A percentile compares a stretch with the other conserved stretches of the same genome.
These are phyloP conservation scores for Rhinoderma darwinii DNA, from an alignment of 2,113 vertebrate genomes.

Conservation along the genomic window DNA sequence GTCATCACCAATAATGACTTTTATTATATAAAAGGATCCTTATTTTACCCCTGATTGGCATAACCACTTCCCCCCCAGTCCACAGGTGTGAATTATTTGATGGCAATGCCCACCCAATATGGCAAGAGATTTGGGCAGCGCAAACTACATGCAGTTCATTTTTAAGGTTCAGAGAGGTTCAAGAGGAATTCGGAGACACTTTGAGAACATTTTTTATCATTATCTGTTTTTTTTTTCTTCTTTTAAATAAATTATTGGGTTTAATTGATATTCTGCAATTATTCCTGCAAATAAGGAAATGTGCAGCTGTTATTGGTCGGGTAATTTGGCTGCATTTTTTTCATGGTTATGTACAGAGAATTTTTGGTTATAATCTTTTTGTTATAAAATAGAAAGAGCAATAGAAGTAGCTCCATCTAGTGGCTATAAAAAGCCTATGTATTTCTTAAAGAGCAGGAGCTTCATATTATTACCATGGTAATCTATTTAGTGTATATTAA, in stretches of 20 bases:
- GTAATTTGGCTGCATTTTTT: too few species aligned
- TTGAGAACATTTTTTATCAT: constrained; percentile 64
- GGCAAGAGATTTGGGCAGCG: constrained; percentile 58
- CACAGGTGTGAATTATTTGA: constrained; percentile 61
- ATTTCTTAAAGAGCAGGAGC: too few species aligned
- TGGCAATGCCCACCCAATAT: constrained; percentile 63
- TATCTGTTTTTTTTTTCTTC: background rate
- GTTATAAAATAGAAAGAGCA: background rate
- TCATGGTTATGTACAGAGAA: too few species aligned
- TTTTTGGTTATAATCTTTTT: too few species aligned
- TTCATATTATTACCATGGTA: too few species aligned
- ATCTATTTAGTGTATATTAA: too few species aligned
- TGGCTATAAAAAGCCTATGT: background rate
- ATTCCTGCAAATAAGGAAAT: too few species aligned
- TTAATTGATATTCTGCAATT: too few species aligned
- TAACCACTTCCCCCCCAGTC: constrained; percentile 54
- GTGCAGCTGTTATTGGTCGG: too few species aligned
- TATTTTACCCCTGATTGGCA: constrained; percentile 71
- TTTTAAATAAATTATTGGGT: background rate
- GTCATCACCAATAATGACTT: constrained; percentile 66
- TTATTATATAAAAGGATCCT: constrained; percentile 76
- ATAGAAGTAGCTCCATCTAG: background rate
- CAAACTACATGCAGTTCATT: constrained; percentile 56
- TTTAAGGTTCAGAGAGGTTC: constrained; percentile 60
- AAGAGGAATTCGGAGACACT: constrained; percentile 66